Evolutionary conservation across 2,888 invertebrate genomes (phyloP).

Genomic region (Gortyna flavago): DNA sequence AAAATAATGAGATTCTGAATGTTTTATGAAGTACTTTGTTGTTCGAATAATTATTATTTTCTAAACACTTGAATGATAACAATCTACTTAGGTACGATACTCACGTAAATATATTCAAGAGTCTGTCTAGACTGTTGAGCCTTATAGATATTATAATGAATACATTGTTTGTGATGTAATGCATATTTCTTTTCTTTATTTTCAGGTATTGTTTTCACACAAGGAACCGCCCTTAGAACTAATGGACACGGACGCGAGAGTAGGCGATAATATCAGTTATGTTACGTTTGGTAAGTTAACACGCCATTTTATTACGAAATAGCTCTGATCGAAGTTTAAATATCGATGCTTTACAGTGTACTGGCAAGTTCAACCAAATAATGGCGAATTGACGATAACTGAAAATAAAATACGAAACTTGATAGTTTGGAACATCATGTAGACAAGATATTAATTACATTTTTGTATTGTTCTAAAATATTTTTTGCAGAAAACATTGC

Average conservation of each 20-base stretch:
- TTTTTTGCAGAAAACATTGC: neutral
- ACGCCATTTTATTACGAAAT: slow-evolving; percentile 4
- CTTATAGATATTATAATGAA: neutral
- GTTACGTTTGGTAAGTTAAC: slow-evolving; percentile 97
- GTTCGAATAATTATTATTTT: neutral
- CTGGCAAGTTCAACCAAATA: neutral
- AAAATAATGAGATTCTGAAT: neutral
- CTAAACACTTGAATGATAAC: slow-evolving; percentile 5
- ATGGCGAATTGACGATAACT: neutral
- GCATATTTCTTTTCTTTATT: slow-evolving; percentile 35
- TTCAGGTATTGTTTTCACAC: slow-evolving; percentile 95
- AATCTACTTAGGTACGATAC: neutral
- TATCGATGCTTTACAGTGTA: neutral
- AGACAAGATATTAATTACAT: neutral
- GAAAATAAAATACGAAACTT: neutral
- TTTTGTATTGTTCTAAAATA: neutral
- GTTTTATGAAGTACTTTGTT: neutral
- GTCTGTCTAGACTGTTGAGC: neutral
- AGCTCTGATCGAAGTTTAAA: slow-evolving; percentile 1
- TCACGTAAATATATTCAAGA: neutral
- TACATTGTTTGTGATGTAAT: slow-evolving; percentile 4
- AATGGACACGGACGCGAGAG: slow-evolving; percentile 97
- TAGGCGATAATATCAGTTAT: slow-evolving; percentile 99
- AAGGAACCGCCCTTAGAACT: slow-evolving; percentile 99
- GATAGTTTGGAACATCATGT: neutral